Evolutionary conservation across 2,113 vertebrate genomes (phyloP).

Genomic region (Bufo bufo): DNA sequence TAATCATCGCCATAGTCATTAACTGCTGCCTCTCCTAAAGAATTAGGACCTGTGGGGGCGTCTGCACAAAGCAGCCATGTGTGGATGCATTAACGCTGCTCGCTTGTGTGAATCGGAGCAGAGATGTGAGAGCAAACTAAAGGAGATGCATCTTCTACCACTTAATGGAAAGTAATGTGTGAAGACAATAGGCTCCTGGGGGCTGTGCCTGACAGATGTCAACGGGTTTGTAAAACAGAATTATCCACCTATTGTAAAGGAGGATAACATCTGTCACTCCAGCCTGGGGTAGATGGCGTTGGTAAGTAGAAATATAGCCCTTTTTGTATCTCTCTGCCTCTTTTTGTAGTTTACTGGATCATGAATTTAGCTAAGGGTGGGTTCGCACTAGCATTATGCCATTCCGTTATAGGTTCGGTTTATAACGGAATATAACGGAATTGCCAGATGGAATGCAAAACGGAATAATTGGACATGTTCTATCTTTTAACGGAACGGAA

Average conservation of each 20-base stretch:
- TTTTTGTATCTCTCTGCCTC: too few relatives aligned
- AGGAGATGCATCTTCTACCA: constrained; percentile 32
- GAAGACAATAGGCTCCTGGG: constrained; percentile 4
- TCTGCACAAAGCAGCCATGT: constrained; percentile 14
- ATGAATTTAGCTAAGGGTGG: too few relatives aligned
- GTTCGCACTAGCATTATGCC: too few relatives aligned
- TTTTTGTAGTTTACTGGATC: too few relatives aligned
- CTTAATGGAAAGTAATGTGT: constrained; percentile 20
- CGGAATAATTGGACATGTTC: too few relatives aligned
- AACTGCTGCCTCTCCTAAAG: constrained; percentile 39
- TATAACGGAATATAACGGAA: too few relatives aligned
- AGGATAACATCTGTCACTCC: constrained; percentile 31
- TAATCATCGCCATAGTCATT: constrained; percentile 36
- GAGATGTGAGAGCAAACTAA: neutral
- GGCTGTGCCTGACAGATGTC: constrained; percentile 15
- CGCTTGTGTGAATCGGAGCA: constrained; percentile 31
- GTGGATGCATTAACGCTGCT: constrained; percentile 19
- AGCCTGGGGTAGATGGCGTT: too few relatives aligned
- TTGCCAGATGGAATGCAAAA: too few relatives aligned
- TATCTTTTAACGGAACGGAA: too few relatives aligned
- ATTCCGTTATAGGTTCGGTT: too few relatives aligned
- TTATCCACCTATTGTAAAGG: neutral
- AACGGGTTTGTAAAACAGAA: constrained; percentile 9
- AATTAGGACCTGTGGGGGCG: constrained; percentile 22
- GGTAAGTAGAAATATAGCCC: too few relatives aligned